Percentiles rank a stretch among this genome's conserved stretches.
phyloP scores from a whole-genome alignment of 2,888 invertebrate genomes.

The Tricholauxania praeusta region DNA sequence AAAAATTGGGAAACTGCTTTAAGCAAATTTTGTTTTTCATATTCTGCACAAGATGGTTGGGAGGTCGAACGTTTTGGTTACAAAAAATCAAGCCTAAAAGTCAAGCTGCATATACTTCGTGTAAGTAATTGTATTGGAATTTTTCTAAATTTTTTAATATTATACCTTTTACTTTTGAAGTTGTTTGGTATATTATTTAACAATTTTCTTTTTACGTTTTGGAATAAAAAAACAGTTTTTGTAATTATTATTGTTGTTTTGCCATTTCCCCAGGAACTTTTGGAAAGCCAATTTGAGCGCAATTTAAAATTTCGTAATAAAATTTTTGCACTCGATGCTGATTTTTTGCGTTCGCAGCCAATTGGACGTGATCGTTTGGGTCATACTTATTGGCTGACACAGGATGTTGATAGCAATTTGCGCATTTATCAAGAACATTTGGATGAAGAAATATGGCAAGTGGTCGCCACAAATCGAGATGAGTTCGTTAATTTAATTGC shows the following conservation, averaged over 20 bases:
- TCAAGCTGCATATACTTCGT: constrained; percentile 91
- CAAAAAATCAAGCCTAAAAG: constrained; percentile 87
- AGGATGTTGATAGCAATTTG: constrained; percentile 89
- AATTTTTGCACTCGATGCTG: constrained; percentile 82
- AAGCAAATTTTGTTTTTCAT: constrained; percentile 91
- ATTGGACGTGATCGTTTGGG: constrained; percentile 93
- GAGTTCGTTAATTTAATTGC: constrained; percentile 84
- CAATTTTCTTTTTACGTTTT: too few species aligned
- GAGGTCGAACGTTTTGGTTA: constrained; percentile 96
- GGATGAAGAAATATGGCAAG: constrained; percentile 95
- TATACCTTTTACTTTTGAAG: too few species aligned
- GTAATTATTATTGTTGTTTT: background rate
- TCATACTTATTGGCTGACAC: constrained; percentile 93
- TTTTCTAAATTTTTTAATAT: too few species aligned
- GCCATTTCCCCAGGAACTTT: constrained; percentile 76
- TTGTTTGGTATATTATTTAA: too few species aligned
- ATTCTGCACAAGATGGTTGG: constrained; percentile 90
- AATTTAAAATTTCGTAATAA: constrained; percentile 93
- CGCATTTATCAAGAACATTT: constrained; percentile 94
- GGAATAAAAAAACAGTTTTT: background rate
- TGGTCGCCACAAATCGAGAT: constrained; percentile 88
- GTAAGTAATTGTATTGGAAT: constrained; percentile 69
- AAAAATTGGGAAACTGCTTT: constrained; percentile 93
- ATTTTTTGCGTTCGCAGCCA: constrained; percentile 87
- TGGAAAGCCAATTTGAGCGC: constrained; percentile 95